Evolutionary conservation across 2,113 vertebrate species (phyloP).

Genomic region (Channa argus): DNA sequence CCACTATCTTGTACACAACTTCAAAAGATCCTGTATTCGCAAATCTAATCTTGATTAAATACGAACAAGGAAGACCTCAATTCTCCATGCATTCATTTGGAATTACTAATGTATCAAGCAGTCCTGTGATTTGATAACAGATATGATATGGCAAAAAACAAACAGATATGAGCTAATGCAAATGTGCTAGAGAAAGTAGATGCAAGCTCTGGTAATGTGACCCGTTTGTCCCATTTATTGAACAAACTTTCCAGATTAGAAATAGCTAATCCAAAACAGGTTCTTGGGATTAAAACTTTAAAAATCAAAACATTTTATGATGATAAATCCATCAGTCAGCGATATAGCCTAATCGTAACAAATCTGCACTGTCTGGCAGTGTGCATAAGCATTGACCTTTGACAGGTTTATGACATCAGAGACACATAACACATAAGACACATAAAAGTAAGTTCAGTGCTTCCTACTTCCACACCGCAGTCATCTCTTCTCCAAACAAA

Average conservation of each 20-base stretch:
- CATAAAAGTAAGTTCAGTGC: conserved; percentile 17
- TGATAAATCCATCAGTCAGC: conserved; percentile 23
- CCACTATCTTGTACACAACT: conserved; percentile 25
- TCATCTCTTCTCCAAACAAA: conserved; percentile 34
- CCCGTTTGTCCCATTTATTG: conserved; percentile 14
- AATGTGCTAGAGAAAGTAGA: conserved; percentile 10
- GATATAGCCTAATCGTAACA: too few relatives aligned
- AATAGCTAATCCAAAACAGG: conserved; percentile 26
- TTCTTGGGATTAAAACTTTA: conserved; percentile 3
- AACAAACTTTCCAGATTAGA: conserved; percentile 24
- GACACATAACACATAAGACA: conserved; percentile 21
- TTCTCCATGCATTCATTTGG: background rate
- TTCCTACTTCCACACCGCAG: conserved; percentile 2
- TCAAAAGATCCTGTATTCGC: conserved; percentile 37
- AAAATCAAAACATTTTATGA: conserved; percentile 39
- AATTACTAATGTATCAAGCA: conserved; percentile 15
- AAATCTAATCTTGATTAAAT: conserved; percentile 43
- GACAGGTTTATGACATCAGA: conserved; percentile 37
- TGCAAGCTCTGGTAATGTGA: conserved; percentile 25
- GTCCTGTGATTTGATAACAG: conserved; percentile 24
- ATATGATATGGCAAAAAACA: conserved; percentile 12
- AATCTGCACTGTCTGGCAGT: background rate
- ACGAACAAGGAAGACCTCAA: conserved; percentile 2
- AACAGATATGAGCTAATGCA: conserved; percentile 18
- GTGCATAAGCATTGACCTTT: conserved; percentile 23